These are phyloP conservation scores for Pantherophis vulpinus DNA, from an alignment of 2,797 vertebrate species.

Conservation along the genomic window DNA sequence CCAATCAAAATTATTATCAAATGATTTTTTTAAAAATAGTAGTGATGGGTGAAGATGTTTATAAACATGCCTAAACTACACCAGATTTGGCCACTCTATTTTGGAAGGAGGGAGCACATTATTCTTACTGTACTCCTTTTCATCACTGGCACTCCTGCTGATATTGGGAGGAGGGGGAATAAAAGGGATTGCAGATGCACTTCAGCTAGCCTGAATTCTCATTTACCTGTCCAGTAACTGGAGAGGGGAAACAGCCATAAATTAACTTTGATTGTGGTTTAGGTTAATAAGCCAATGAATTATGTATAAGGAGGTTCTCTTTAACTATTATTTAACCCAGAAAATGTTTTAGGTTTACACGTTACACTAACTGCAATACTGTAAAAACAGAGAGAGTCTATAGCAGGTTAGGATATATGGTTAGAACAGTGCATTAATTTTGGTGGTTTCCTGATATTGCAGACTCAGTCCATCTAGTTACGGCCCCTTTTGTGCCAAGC, in stretches of 20 bases:
- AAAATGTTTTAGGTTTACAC: neutral
- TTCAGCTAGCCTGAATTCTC: neutral
- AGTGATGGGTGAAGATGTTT: neutral
- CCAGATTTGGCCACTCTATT: neutral
- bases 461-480: neutral
- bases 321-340: neutral
- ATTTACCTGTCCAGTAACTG: neutral
- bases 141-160: neutral
- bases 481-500: neutral
- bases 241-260: neutral
- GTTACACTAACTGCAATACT: neutral
- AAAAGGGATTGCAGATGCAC: neutral
- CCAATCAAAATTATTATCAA: neutral
- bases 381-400: neutral
- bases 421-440: neutral
- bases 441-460: neutral
- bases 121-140: neutral
- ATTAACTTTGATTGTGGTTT: neutral
- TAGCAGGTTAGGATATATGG: neutral
- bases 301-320: neutral
- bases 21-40: neutral
- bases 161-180: neutral
- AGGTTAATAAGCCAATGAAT: neutral
- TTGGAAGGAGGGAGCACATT: neutral
- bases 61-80: neutral